Conservation (phyloP, 2,888 invertebrate genomes). For the Drosophila prolongata region DNA sequence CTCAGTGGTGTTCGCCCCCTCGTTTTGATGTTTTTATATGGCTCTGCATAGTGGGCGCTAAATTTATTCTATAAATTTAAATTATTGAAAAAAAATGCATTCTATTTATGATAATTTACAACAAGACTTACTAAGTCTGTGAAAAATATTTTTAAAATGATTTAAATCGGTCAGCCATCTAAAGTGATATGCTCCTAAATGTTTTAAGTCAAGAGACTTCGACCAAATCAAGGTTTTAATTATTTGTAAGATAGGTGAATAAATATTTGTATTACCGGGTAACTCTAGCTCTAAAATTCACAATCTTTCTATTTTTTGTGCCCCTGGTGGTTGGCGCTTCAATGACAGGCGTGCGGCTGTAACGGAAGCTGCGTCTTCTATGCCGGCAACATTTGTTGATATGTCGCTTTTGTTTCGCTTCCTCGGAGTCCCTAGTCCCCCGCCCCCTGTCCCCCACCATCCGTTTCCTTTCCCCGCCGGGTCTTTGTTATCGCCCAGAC, state of each 20-base stretch:
- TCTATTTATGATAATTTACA: no score
- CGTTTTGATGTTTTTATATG: conserved; percentile 2
- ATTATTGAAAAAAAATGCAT: no score
- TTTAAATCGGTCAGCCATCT: no score
- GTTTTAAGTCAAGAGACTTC: not conserved
- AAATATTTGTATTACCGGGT: conserved; percentile 16
- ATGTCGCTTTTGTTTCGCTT: conserved; percentile 45
- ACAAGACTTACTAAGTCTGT: no score
- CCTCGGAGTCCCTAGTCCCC: not conserved
- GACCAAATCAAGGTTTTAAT: not conserved
- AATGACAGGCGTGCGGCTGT: conserved; percentile 58
- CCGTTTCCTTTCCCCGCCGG: conserved; percentile 17
- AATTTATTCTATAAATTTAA: no score
- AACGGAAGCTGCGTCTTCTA: conserved; percentile 41
- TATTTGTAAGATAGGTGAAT: not conserved
- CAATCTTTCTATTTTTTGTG: conserved; percentile 1
- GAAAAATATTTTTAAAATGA: no score
- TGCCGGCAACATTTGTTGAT: conserved; percentile 55
- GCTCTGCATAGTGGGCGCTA: not conserved
- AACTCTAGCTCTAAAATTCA: conserved; percentile 1
- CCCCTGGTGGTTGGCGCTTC: conserved; percentile 32
- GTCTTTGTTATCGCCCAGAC: conserved; percentile 49
- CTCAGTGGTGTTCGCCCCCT: conserved; percentile 26
- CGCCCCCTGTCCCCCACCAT: conserved; percentile 5
- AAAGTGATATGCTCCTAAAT: no score